Evolutionary conservation across 2,113 vertebrate genomes (phyloP).

Genomic region (Athene cunicularia): DNA sequence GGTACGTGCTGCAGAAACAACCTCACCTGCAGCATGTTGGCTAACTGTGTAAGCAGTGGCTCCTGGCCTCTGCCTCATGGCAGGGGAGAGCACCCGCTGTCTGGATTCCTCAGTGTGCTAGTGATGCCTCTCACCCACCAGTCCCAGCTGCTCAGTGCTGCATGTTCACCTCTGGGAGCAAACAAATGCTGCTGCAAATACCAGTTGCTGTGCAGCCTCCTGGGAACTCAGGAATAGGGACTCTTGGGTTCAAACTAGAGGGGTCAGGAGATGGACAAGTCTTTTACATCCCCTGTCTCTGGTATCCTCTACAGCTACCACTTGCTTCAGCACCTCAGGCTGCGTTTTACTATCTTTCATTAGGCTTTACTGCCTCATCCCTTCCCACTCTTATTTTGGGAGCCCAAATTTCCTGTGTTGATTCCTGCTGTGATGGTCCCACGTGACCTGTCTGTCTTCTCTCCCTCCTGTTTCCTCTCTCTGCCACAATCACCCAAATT

Average conservation of each 20-base stretch:
- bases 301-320: not conserved
- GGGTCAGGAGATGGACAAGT: not conserved
- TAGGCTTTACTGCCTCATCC: not conserved
- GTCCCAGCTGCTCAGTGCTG: not conserved
- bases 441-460: not conserved
- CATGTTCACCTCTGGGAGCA: not conserved
- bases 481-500: not conserved
- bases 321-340: not conserved
- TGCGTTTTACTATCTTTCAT: not conserved
- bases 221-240: fast-evolving
- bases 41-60: not conserved
- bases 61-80: not conserved
- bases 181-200: not conserved
- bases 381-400: not conserved
- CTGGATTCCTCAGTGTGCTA: not conserved
- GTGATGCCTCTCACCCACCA: not conserved
- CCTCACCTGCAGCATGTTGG: not conserved
- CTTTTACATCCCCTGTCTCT: not conserved
- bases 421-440: not conserved
- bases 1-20: not conserved
- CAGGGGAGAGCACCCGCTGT: not conserved
- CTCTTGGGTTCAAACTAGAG: not conserved
- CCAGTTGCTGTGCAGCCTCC: not conserved
- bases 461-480: not conserved
- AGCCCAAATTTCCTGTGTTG: not conserved